Evolutionary conservation across 2,797 vertebrate species (phyloP).

Genomic region (Nannoperca obscura): DNA sequence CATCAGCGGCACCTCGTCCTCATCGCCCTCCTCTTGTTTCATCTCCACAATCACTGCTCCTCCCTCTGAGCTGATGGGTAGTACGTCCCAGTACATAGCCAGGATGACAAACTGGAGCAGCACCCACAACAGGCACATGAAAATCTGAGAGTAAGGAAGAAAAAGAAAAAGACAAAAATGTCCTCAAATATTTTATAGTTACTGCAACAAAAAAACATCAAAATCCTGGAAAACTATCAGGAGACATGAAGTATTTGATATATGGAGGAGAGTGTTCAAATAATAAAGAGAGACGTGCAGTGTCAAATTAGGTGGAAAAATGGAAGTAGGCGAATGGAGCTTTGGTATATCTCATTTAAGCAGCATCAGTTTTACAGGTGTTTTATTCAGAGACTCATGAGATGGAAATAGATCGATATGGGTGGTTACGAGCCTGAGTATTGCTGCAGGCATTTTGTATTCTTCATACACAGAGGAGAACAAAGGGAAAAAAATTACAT

Average conservation of each 20-base stretch:
- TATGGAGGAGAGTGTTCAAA: slow-evolving; percentile 5
- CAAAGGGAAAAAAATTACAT: slow-evolving; percentile 35
- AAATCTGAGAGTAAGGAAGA: slow-evolving; percentile 77
- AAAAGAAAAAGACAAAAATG: not conserved
- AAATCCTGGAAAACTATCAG: slow-evolving; percentile 17
- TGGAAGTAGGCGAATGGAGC: slow-evolving; percentile 31
- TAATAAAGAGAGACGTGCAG: slow-evolving; percentile 18
- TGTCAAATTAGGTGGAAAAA: slow-evolving; percentile 61
- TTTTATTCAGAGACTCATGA: slow-evolving; percentile 56
- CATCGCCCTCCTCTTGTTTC: slow-evolving; percentile 64
- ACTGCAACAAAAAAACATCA: not conserved
- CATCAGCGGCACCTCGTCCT: slow-evolving; percentile 74
- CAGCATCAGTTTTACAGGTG: slow-evolving; percentile 58
- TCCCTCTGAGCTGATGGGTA: slow-evolving; percentile 63
- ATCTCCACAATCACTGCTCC: slow-evolving; percentile 55
- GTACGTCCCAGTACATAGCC: slow-evolving; percentile 85
- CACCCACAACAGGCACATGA: slow-evolving; percentile 89
- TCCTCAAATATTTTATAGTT: slow-evolving; percentile 2
- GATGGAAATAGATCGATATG: slow-evolving; percentile 59
- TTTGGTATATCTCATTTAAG: slow-evolving; percentile 58
- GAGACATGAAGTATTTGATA: slow-evolving; percentile 14
- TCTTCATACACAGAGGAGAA: slow-evolving; percentile 51
- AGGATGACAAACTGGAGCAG: slow-evolving; percentile 85
- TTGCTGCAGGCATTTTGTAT: slow-evolving; percentile 57
- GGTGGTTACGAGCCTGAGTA: slow-evolving; percentile 52